Percentiles rank a stretch among this genome's conserved stretches.
Evolutionary conservation across 2,113 vertebrate genomes (phyloP).

Genomic region (Crotalus tigris): DNA sequence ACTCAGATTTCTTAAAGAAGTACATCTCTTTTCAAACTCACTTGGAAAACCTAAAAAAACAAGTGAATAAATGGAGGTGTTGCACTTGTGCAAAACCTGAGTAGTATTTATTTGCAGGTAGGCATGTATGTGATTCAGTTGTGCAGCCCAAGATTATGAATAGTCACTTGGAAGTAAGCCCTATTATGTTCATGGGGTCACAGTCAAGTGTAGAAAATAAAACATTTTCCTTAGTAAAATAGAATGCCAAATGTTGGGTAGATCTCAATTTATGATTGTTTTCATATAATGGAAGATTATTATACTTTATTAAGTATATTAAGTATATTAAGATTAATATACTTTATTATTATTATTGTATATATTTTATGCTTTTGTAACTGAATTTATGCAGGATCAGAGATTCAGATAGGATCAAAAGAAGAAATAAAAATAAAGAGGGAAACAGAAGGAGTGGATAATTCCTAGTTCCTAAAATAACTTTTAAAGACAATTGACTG

Average conservation of each 20-base stretch:
- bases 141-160: not conserved
- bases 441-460: not conserved
- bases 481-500: not conserved
- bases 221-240: slow-evolving; percentile 14
- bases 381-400: not conserved
- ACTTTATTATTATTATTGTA: not conserved
- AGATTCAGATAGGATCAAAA: not conserved
- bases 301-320: not conserved
- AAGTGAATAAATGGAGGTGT: not conserved
- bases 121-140: not conserved
- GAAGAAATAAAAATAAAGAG: not conserved
- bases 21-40: not conserved
- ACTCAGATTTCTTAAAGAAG: not conserved
- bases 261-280: not conserved
- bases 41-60: not conserved
- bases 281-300: slow-evolving; percentile 31
- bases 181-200: not conserved
- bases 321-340: no score
- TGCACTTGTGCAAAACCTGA: not conserved
- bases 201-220: not conserved
- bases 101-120: not conserved
- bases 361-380: not conserved
- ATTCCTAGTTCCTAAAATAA: not conserved
- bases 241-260: not conserved
- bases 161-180: not conserved